phyloP scores from a whole-genome alignment of 1,140 invertebrate genomes.

The Monochamus saltuarius region DNA sequence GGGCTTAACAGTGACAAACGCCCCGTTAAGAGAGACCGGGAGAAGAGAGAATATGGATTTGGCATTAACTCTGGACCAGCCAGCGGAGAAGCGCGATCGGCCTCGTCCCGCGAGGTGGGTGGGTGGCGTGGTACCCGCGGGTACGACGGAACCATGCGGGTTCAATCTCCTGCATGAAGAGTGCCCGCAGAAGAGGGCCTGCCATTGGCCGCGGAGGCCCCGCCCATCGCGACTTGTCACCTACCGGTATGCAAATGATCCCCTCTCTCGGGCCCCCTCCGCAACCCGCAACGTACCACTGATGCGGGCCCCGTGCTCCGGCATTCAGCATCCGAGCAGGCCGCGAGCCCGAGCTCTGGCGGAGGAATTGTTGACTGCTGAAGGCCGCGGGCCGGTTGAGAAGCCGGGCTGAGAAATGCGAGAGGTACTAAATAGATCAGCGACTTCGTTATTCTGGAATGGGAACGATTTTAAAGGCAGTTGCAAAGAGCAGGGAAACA shows the following conservation, averaged over 20 bases:
- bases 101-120: conserved; percentile 8
- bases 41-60: conserved; percentile 21
- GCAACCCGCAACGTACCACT: conserved; percentile 37
- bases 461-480: no score
- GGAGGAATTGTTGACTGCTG: no score
- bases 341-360: background rate
- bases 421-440: no score
- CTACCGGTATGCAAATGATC: conserved; percentile 52
- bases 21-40: conserved; percentile 19
- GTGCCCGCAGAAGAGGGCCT: conserved; percentile 36
- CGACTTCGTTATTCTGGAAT: no score
- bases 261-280: conserved; percentile 35
- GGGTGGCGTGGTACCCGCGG: conserved; percentile 35
- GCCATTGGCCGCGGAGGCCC: conserved; percentile 44
- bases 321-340: conserved; percentile 28
- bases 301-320: conserved; percentile 10
- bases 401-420: no score
- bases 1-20: conserved; percentile 18
- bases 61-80: conserved; percentile 13
- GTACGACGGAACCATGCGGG: conserved; percentile 46
- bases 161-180: conserved; percentile 43
- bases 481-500: no score
- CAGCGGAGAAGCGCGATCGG: background rate
- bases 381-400: no score
- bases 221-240: conserved; percentile 51